Evolutionary conservation across 2,113 vertebrate genomes (phyloP).

Genomic region (Rhinolophus ferrumequinum): DNA sequence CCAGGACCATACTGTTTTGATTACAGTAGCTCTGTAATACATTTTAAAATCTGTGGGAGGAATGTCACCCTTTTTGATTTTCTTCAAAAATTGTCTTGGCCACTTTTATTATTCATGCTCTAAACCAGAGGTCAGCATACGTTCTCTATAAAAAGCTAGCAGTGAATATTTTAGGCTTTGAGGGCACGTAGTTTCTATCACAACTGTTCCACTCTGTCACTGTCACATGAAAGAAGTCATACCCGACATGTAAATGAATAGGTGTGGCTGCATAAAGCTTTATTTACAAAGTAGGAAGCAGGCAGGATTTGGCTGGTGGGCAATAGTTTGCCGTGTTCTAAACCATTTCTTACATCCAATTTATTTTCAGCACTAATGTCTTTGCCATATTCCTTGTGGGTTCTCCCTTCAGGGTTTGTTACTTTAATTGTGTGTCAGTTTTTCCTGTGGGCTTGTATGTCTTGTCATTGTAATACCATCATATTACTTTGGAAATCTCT

Average conservation of each 20-base stretch:
- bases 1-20: neutral
- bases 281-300: neutral
- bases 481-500: neutral
- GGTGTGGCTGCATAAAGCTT: neutral
- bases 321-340: neutral
- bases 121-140: neutral
- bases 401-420: neutral
- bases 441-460: neutral
- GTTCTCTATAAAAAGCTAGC: neutral
- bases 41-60: slow-evolving; percentile 33
- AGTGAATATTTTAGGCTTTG: neutral
- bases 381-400: neutral
- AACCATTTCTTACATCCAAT: neutral
- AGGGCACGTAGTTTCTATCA: neutral
- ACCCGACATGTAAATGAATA: neutral
- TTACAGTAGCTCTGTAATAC: neutral
- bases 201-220: neutral
- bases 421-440: neutral
- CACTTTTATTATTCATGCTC: neutral
- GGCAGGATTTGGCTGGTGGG: neutral
- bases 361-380: neutral
- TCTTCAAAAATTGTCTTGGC: neutral
- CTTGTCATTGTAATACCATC: neutral
- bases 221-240: neutral
- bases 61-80: neutral